Base-by-base conservation (phyloP, 2,888 invertebrate species). In the Leptinotarsa juncta region DNA sequence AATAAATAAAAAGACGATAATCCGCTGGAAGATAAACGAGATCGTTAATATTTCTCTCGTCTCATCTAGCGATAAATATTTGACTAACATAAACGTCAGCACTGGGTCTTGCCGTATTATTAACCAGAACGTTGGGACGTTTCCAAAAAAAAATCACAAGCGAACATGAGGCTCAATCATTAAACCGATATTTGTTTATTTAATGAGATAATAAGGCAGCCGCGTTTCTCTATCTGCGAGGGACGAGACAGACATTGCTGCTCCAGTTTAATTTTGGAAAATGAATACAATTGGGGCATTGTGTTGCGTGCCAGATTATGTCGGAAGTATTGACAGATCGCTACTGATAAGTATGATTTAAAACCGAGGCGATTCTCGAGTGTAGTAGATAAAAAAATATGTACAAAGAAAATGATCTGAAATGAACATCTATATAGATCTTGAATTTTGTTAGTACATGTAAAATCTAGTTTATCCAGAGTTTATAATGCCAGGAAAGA, bases 31-130 rank as follows among this genome's bases (percentile, higher is more conserved):
- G 62, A 62, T 62, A 62, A 62, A 62, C 32, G 62, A 26, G 26
- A 26, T 32, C 32, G 32, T 62, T 62, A 62, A 62, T 62, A 62
- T 62, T 62, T 32, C 62, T 62, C 62, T 62, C 62, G 26, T 62
- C 62, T 32, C 62, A 32, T 62, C 26, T 32, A 26, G 62, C 50
- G 67, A 67, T 51, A 67, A 68, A 69, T 69, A 69, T 69, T 57
- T 18, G 15, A 20, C 57, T 57, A 69, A 69, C 68, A 57, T 53
- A 69, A 69, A 57, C 48, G 68, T 69, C 68, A 55, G 32, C 68
- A 48, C 68, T 20, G 68, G 12, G n/a, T 69, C 53, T 69, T 53
- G 48, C 68, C 7, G 42, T 32, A 69, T 69, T 18, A 57, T 57
- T 53, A 32, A 69, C n/a, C 23, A 55, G 57, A 69, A 69, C 4